Conservation (phyloP, 2,113 vertebrate genomes). For the Poeciliopsis occidentalis region DNA sequence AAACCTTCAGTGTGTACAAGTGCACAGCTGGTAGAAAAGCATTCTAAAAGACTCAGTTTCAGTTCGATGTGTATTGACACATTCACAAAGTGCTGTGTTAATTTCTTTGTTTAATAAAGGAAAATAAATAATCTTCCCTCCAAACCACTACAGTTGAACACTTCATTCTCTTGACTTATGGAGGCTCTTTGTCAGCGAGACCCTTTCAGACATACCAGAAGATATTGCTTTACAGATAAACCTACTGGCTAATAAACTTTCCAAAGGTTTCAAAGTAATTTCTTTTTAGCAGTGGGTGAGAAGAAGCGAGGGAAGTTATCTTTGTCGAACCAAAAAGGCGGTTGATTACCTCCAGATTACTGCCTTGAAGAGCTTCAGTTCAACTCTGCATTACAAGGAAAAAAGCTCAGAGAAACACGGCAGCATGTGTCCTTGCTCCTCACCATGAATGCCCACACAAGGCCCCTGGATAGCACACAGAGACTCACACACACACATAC, state of each 20-base stretch:
- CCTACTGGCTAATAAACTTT: slow-evolving; percentile 2
- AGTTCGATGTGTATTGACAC: background rate
- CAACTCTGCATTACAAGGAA: slow-evolving; percentile 34
- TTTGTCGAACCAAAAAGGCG: slow-evolving; percentile 5
- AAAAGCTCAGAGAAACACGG: slow-evolving; percentile 31
- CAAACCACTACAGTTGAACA: background rate
- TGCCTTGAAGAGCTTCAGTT: slow-evolving; percentile 33
- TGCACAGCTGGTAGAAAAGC: background rate
- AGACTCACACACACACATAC: background rate
- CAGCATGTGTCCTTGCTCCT: slow-evolving; percentile 63
- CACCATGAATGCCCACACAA: slow-evolving; percentile 66
- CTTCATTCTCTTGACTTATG: background rate
- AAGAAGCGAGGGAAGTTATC: background rate
- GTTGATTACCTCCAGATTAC: slow-evolving; percentile 38
- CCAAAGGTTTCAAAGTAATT: background rate
- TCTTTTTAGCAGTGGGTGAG: slow-evolving; percentile 1
- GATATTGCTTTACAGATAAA: slow-evolving; percentile 1
- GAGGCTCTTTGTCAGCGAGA: background rate
- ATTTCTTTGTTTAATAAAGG: background rate
- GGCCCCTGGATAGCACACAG: slow-evolving; percentile 57
- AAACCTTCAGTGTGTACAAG: background rate
- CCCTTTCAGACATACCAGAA: background rate
- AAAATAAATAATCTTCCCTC: background rate
- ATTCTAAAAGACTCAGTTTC: background rate
- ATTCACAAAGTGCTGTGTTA: background rate